Conservation (phyloP, 2,113 vertebrate species). For the Chaenogobius annularis region DNA sequence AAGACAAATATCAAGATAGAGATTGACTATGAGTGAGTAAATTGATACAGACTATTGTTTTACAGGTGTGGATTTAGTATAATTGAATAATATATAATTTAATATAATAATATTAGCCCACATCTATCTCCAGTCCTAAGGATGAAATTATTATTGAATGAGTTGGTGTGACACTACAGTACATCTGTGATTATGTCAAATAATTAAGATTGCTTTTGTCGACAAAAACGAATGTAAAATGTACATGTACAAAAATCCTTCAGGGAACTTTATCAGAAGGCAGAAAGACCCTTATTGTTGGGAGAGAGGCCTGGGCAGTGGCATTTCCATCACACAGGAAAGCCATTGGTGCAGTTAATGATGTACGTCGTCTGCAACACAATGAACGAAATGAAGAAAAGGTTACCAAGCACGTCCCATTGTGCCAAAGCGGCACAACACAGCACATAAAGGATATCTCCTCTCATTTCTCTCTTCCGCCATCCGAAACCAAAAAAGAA, state of each 20-base stretch:
- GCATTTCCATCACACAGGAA: conserved; percentile 30
- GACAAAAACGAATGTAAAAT: neutral
- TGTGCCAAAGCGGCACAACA: conserved; percentile 3
- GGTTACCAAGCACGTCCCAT: neutral
- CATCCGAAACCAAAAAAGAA: conserved; percentile 8
- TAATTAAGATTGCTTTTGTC: neutral
- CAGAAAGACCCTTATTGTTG: conserved; percentile 6
- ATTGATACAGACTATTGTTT: neutral
- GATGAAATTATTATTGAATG: neutral
- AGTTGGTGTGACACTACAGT: too few relatives aligned
- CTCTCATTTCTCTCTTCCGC: neutral
- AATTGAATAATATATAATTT: too few relatives aligned
- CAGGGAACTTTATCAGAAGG: neutral
- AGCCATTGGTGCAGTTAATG: conserved; percentile 3
- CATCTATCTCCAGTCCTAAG: neutral
- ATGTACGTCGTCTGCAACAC: neutral
- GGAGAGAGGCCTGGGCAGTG: conserved; percentile 15
- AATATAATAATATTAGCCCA: neutral
- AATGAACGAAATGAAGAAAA: conserved; percentile 7
- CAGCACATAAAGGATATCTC: conserved; percentile 6
- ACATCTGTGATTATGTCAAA: neutral
- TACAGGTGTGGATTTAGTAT: too few relatives aligned
- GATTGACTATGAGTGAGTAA: neutral
- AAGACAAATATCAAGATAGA: neutral
- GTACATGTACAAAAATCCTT: neutral